These are phyloP conservation scores for Ectropis grisescens DNA, from an alignment of 1,140 invertebrate genomes.

Conservation along the genomic window DNA sequence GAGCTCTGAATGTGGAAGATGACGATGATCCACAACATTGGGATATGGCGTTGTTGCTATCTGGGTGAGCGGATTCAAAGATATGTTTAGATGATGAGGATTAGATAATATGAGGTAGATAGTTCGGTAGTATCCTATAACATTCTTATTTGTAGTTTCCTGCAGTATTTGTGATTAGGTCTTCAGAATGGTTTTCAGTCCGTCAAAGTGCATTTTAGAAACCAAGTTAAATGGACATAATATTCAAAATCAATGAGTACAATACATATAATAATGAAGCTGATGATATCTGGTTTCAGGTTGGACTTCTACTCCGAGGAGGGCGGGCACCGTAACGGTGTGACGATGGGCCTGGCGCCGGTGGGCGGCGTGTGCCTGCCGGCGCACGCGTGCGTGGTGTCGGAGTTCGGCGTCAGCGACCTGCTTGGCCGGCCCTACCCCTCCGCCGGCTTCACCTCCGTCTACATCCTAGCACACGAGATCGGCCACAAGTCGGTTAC, in stretches of 20 bases:
- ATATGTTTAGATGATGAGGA: no score
- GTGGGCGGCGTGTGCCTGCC: constrained; percentile 81
- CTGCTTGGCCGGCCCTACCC: constrained; percentile 78
- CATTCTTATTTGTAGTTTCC: no score
- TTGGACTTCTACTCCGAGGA: constrained; percentile 82
- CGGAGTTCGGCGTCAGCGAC: constrained; percentile 81
- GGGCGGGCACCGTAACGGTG: constrained; percentile 75
- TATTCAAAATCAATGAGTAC: no score
- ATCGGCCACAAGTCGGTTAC: constrained; percentile 84
- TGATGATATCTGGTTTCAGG: constrained; percentile 61
- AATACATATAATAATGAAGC: no score
- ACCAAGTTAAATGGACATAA: no score
- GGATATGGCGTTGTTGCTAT: constrained; percentile 83
- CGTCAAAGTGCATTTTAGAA: no score
- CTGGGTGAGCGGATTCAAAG: constrained; percentile 67
- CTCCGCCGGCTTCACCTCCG: constrained; percentile 82
- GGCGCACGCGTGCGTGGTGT: constrained; percentile 81
- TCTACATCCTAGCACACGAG: constrained; percentile 86
- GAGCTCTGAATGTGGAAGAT: constrained; percentile 72
- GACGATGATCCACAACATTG: constrained; percentile 80
- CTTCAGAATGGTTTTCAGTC: no score
- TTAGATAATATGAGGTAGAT: no score
- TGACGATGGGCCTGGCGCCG: constrained; percentile 84
- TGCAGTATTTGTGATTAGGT: no score
- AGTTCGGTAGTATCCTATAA: no score